phyloP scores from a whole-genome alignment of 1,140 invertebrate species.

The Macrobrachium rosenbergii region DNA sequence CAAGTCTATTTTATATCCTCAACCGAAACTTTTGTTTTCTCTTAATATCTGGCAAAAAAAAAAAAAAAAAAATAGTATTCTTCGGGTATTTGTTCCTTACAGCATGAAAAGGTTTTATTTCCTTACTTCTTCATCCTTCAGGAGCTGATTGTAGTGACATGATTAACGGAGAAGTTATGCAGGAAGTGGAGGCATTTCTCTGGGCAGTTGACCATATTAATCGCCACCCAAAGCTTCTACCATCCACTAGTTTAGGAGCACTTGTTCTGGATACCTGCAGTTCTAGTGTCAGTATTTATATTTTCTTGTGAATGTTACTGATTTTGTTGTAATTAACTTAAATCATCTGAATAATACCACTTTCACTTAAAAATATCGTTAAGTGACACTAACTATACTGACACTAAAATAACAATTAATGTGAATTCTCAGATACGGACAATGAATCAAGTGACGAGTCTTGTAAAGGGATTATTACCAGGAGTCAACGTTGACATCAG shows the following conservation, averaged over 20 bases:
- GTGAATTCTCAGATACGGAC: slow-evolving; percentile 56
- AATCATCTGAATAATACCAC: not conserved
- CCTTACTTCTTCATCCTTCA: not conserved
- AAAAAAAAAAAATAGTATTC: not conserved
- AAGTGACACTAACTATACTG: no score
- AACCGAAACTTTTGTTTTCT: no score
- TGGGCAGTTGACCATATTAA: slow-evolving; percentile 73
- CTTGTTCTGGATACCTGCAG: slow-evolving; percentile 69
- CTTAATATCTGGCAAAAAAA: no score
- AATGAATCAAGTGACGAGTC: slow-evolving; percentile 64
- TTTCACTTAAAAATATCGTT: not conserved
- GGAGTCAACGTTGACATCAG: slow-evolving; percentile 49
- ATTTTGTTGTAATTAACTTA: not conserved
- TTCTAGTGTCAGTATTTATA: slow-evolving; percentile 63
- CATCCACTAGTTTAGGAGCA: slow-evolving; percentile 67
- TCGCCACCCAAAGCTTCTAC: slow-evolving; percentile 67
- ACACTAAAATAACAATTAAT: not conserved
- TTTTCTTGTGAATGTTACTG: not conserved
- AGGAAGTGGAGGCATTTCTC: slow-evolving; percentile 72
- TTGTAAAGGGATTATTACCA: slow-evolving; percentile 55
- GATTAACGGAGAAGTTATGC: slow-evolving; percentile 68
- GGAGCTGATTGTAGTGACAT: slow-evolving; percentile 56
- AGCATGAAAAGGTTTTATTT: not conserved
- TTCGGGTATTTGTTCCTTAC: not conserved
- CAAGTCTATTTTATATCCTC: no score